Percentiles rank a stretch among this genome's conserved stretches.
Conservation (phyloP, 2,113 vertebrate species). For the Strix aluco region DNA sequence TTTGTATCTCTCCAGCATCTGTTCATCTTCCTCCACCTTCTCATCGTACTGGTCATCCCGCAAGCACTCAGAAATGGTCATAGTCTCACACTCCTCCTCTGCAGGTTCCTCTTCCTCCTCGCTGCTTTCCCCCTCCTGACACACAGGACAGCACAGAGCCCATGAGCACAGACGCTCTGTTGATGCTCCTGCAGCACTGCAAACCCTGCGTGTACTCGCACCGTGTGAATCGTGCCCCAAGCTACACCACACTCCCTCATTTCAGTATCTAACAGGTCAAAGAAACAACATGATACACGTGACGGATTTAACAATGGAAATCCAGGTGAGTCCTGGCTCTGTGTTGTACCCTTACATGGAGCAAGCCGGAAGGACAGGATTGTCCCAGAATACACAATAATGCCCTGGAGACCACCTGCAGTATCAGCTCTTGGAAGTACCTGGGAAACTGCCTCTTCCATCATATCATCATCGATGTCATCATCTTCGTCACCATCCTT, state of each 20-base stretch:
- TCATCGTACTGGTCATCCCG: slow-evolving; percentile 86
- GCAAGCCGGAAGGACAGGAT: background rate
- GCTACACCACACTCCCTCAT: background rate
- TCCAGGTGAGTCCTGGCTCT: background rate
- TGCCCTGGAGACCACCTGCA: background rate
- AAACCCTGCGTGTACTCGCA: accelerated
- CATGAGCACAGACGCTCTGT: background rate
- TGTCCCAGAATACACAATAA: background rate
- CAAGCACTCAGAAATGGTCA: slow-evolving; percentile 76
- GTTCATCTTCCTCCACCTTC: slow-evolving; percentile 83
- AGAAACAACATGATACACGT: accelerated
- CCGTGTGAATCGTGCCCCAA: background rate
- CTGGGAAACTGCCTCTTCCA: slow-evolving; percentile 82
- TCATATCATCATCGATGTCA: slow-evolving; percentile 71
- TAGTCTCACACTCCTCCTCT: slow-evolving; percentile 84
- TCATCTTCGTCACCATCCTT: slow-evolving; percentile 60
- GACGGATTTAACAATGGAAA: background rate
- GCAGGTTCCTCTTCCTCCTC: slow-evolving; percentile 56
- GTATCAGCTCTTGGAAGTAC: slow-evolving; percentile 45
- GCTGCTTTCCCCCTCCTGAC: slow-evolving; percentile 63
- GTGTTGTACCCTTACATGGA: background rate
- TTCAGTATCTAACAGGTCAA: background rate
- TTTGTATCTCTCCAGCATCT: slow-evolving; percentile 88
- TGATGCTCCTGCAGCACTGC: background rate
- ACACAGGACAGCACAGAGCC: background rate